phyloP scores from a whole-genome alignment of 2,888 invertebrate genomes.

The Oxytorus armatus region DNA sequence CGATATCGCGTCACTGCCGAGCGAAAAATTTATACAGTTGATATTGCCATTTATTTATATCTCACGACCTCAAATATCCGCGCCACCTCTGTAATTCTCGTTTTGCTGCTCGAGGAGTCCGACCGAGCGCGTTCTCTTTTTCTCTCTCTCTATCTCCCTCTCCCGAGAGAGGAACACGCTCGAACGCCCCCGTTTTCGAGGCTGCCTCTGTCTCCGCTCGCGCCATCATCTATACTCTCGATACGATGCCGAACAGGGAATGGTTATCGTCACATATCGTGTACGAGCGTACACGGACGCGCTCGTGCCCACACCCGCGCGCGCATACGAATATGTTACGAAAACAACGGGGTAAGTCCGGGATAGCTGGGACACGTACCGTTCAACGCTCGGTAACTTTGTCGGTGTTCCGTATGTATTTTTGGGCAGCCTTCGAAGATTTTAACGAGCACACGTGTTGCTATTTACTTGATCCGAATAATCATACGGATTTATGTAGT shows the following conservation, averaged over 20 bases:
- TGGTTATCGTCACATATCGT: constrained; percentile 60
- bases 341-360: too few relatives aligned
- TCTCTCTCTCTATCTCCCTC: constrained; percentile 52
- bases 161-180: constrained; percentile 54
- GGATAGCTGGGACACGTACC: too few relatives aligned
- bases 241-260: constrained; percentile 36
- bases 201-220: constrained; percentile 68
- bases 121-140: constrained; percentile 63
- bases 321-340: too few relatives aligned
- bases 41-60: constrained; percentile 83
- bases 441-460: too few relatives aligned
- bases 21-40: constrained; percentile 73
- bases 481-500: too few relatives aligned
- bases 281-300: constrained; percentile 10
- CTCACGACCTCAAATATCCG: constrained; percentile 81
- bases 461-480: too few relatives aligned
- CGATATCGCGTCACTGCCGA: constrained; percentile 47
- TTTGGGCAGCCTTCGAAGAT: too few relatives aligned
- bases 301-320: constrained; percentile 1
- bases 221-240: constrained; percentile 43
- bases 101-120: constrained; percentile 52
- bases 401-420: too few relatives aligned
- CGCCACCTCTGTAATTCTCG: constrained; percentile 68
- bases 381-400: too few relatives aligned
- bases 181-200: constrained; percentile 78